phyloP scores from a whole-genome alignment of 2,888 invertebrate genomes.

The Diarsia rubi region DNA sequence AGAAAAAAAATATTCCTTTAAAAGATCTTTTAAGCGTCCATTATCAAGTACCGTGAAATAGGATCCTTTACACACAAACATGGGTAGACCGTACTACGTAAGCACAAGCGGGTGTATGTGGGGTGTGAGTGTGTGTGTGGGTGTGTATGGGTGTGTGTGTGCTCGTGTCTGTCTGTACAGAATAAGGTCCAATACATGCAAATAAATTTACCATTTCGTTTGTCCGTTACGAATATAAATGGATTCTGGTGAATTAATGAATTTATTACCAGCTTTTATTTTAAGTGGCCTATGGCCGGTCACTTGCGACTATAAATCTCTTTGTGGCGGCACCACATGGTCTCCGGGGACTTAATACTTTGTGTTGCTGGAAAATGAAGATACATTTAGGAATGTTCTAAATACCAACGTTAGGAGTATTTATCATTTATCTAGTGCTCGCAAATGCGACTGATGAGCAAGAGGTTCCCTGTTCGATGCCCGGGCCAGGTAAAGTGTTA shows the following conservation, averaged over 20 bases:
- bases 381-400: not conserved
- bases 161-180: conserved; percentile 21
- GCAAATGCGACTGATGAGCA: no score
- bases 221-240: conserved; percentile 73
- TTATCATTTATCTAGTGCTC: no score
- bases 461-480: no score
- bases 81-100: not conserved
- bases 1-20: conserved; percentile 52
- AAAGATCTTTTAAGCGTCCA: conserved; percentile 48
- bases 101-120: not conserved
- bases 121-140: no score
- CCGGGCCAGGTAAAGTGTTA: no score
- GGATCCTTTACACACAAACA: conserved; percentile 42
- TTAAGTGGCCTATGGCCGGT: conserved; percentile 71
- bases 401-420: not conserved
- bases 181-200: conserved; percentile 65
- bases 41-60: conserved; percentile 55
- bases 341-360: conserved; percentile 34
- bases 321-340: conserved; percentile 43
- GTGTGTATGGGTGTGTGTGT: not conserved
- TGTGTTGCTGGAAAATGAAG: conserved; percentile 17
- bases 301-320: conserved; percentile 73
- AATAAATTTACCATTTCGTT: conserved; percentile 69
- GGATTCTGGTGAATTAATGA: conserved; percentile 77
- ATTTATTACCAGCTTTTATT: conserved; percentile 78